Evolutionary conservation across 2,797 vertebrate species (phyloP), one percentile per base, ranked within the genome.

Genomic region (Acanthurus leucopareius): DNA sequence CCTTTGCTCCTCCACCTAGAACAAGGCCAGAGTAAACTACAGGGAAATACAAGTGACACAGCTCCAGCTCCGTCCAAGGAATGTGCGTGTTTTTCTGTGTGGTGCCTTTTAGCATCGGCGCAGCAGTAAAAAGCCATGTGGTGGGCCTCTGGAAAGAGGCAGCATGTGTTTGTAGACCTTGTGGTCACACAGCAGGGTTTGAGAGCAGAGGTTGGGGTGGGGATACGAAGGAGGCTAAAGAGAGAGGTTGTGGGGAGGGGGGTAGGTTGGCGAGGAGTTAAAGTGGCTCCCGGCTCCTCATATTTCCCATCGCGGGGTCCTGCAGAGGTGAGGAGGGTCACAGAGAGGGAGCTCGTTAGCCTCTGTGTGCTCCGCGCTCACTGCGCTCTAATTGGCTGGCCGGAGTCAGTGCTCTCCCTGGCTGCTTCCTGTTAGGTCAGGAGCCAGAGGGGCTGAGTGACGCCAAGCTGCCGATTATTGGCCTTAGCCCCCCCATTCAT

Each of bases 271-370:
- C 11, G 51, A 49, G 49, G 75, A 85, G 87, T 92, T 89, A 79
- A 86, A 82, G 88, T 73, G 84, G 81, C 92, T 92, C 89, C 73
- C 61, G 73, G 76, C 93, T 92, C 86, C 89, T 91, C 87, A 77
- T 84, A 80, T 91, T 92, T 94, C 92, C 86, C 86, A 89, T 86
- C 38, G 78, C 20, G 68, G 86, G 93, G 93, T 95, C 92, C 91
- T 88, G 20, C 75, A 75, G 82, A 92, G 94, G 93, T 94, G 85
- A 95, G 84, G 82, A 82, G 93, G 94, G 94, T 94, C 91, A 94
- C 81, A 8, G 86, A 93, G 90, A 91, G 92, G 90, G 89, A 93
- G 91, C 94, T 95, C 51, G 88, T 95, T 95, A 95, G 93, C 91
- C 88, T 68, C 79, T 53, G 88, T 80, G 7, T 84, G 87, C 85